Base-by-base conservation (phyloP, 2,888 invertebrate genomes). In the Drepana falcataria region DNA sequence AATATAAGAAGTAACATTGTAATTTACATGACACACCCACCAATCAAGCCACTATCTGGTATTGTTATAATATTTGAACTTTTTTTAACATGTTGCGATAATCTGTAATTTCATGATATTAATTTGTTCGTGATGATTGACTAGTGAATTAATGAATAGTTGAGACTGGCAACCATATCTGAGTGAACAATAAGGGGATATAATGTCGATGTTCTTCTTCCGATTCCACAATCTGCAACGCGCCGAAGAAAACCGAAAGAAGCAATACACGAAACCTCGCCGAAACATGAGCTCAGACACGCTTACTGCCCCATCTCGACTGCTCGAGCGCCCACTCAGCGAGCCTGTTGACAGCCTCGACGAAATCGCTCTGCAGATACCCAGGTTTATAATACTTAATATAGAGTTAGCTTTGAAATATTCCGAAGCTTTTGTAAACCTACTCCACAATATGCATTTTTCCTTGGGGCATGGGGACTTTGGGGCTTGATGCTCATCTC, bases 151-250 rank as follows among this genome's bases (percentile, higher is more conserved):
- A n/a, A n/a, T n/a, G n/a, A 1, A 21, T 21, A 21, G 21, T 21
- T 21, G 21, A 21, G 21, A 21, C 21, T 21, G 21, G 21, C 21
- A 21, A 21, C 21, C 21, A 21, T 21, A 21, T 49, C 44, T 55
- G 52, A 64, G 71, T 75, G 69, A 55, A 60, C 53, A 34, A 53
- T 66, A 68, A 59, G 56, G 51, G 60, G 69, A 75, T 92, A 95
- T 94, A 92, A 97, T 97, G 97, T 97, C 97, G 93, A 94, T 97
- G 94, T 97, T 97, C 94, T 97, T 97, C 95, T 97, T 97, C 92
- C 97, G 97, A 74, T 94, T 97, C 85, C 97, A 96, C 94, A 96
- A 96, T 92, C 93, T 96, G 83, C 96, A 95, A 87, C 94, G 97
- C 64, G 95, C 95, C 83, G 95, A 95, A 91, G 96, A 96, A 87